Evolutionary conservation across 2,888 invertebrate genomes (phyloP), one percentile per base, ranked within the genome.

Genomic region (Aelia acuminata): DNA sequence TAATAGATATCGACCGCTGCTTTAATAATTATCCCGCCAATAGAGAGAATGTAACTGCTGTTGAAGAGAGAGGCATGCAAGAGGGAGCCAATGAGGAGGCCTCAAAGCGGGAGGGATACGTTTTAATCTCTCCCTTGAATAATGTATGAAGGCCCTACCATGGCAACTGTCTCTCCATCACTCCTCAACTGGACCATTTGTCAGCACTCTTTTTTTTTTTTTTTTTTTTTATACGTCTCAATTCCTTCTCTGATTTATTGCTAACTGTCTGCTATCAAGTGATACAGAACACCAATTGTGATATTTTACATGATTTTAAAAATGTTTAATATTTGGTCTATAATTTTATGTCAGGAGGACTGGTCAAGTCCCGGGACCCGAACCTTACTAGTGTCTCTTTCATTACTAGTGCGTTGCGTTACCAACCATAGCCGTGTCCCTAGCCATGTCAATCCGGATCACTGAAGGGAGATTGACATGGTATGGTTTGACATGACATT

Each of bases 101-200:
- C 26, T 48, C 50, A 50, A 50, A 49, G 35, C 50, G 50, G 48
- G 84, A 84, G 84, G 57, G 57, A 84, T 47, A 84, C 49, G 85
- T 85, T 85, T 85, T 85, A 85, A 85, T 85, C 85, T 50, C 26
- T 18, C 1, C 8, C 20, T 35, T 85, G 85, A 85, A 85, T 85
- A 85, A 85, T 49, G 50, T 50, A 85, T 85, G 85, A 85, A 53
- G 53, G 53, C 22, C 39, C 39, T 35, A 18, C 39, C 75, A 75
- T 75, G 75, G 75, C 75, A 75, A 75, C 75, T 75, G 7, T 18
- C 75, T 75, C 75, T 39, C 75, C 35, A 75, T 75, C 75, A 75
- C 75, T 39, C 39, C 75, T 75, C 35, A 75, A 43, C 75, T 75
- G 75, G 75, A 75, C 43, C 39, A 43, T 75, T 75, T 75, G 75